Evolutionary conservation across 2,113 vertebrate genomes (phyloP).

Genomic region (Pipa parva): DNA sequence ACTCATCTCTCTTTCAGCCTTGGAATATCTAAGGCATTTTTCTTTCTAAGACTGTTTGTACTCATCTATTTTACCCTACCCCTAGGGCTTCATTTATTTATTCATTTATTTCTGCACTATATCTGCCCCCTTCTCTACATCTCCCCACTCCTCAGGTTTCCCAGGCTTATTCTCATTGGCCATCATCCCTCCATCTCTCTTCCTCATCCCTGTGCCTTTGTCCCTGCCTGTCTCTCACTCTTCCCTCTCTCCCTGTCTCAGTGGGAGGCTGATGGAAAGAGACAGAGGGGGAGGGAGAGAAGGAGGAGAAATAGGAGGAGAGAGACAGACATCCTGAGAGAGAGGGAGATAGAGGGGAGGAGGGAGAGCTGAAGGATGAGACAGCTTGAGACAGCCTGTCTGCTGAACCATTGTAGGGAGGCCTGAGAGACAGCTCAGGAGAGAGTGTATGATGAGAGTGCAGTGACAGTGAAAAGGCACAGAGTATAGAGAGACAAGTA

Average conservation of each 20-base stretch:
- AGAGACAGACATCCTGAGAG: slow-evolving; percentile 35
- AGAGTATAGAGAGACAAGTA: neutral
- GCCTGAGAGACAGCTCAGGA: slow-evolving; percentile 2
- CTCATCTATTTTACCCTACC: too few relatives aligned
- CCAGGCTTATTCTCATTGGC: neutral
- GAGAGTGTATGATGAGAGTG: neutral
- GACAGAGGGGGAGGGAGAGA: slow-evolving; percentile 32
- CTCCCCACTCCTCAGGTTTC: neutral
- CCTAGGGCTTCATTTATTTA: neutral
- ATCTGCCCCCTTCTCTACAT: neutral
- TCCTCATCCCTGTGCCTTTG: neutral
- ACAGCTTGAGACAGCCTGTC: slow-evolving; percentile 29
- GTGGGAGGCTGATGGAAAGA: slow-evolving; percentile 37
- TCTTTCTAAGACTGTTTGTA: too few relatives aligned
- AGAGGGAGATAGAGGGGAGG: slow-evolving; percentile 5
- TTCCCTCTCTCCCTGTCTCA: slow-evolving; percentile 10
- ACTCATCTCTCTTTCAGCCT: too few relatives aligned
- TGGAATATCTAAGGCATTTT: too few relatives aligned
- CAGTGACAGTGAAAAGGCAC: neutral
- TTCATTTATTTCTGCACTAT: too few relatives aligned
- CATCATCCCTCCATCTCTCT: neutral
- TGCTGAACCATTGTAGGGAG: slow-evolving; percentile 24
- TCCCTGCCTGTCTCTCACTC: neutral
- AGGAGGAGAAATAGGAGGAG: slow-evolving; percentile 32
- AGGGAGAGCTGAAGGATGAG: slow-evolving; percentile 13